Evolutionary conservation across 2,113 vertebrate species (phyloP).

Genomic region (Melanerpes formicivorus): DNA sequence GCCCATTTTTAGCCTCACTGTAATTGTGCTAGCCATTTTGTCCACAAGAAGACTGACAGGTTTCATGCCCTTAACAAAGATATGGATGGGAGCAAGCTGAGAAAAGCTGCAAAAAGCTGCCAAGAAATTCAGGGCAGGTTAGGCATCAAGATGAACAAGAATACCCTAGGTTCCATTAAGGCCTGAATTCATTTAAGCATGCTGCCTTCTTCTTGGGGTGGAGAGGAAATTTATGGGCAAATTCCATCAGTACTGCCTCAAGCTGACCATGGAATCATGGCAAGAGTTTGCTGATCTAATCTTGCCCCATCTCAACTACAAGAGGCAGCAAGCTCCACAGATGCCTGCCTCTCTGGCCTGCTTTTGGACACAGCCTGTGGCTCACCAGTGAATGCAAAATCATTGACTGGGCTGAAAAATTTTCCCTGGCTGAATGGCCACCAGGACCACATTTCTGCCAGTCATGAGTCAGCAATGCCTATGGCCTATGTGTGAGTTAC

Average conservation of each 20-base stretch:
- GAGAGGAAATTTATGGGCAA: constrained; percentile 15
- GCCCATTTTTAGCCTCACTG: constrained; percentile 7
- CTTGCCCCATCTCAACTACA: not conserved
- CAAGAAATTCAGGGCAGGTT: not conserved
- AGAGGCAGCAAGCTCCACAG: not conserved
- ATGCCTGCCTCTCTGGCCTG: not conserved
- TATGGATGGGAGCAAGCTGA: not conserved
- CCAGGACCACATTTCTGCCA: accelerated
- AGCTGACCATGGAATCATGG: not conserved
- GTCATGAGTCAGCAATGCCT: accelerated
- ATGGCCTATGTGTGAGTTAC: accelerated
- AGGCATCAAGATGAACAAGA: not conserved
- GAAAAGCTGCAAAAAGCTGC: not conserved
- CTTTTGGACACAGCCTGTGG: not conserved
- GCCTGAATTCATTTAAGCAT: not conserved
- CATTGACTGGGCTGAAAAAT: accelerated
- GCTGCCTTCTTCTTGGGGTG: not conserved
- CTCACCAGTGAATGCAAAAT: not conserved
- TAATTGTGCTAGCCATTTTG: not conserved
- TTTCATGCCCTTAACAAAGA: constrained; percentile 11
- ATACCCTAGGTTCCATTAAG: not conserved
- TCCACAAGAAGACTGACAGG: constrained; percentile 4
- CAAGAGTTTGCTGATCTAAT: not conserved
- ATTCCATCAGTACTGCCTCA: not conserved
- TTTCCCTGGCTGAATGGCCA: not conserved